Evolutionary conservation across 2,113 vertebrate species (phyloP).

Genomic region (Sinocyclocheilus grahami): DNA sequence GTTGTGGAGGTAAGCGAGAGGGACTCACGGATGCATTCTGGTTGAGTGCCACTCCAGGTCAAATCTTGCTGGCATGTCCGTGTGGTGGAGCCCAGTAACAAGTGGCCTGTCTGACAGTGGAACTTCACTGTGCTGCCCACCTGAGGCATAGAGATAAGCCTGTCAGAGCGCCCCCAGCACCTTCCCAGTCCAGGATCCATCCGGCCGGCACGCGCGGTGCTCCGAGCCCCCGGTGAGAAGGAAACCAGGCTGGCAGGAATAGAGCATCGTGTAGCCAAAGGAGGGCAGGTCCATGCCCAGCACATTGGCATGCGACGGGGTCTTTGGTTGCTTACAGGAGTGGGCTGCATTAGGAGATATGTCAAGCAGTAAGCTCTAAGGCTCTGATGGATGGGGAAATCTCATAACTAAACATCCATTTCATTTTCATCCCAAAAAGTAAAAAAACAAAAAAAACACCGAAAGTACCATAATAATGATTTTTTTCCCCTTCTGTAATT

Average conservation of each 20-base stretch:
- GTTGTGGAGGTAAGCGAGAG: background rate
- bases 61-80: slow-evolving; percentile 90
- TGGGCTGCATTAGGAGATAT: slow-evolving; percentile 78
- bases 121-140: slow-evolving; percentile 90
- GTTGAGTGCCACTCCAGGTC: slow-evolving; percentile 92
- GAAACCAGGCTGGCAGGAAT: slow-evolving; percentile 93
- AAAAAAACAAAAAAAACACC: background rate
- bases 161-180: slow-evolving; percentile 72
- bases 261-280: slow-evolving; percentile 93
- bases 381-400: background rate
- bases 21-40: slow-evolving; percentile 91
- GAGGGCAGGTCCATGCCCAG: slow-evolving; percentile 93
- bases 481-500: too few relatives aligned
- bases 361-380: background rate
- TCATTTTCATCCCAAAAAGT: background rate
- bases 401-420: background rate
- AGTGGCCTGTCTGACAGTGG: slow-evolving; percentile 91
- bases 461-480: background rate
- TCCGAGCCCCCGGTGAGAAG: slow-evolving; percentile 96
- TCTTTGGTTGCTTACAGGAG: slow-evolving; percentile 94
- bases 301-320: slow-evolving; percentile 86
- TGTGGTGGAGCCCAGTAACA: slow-evolving; percentile 94
- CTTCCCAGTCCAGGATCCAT: slow-evolving; percentile 97
- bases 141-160: slow-evolving; percentile 59
- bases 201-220: slow-evolving; percentile 92